These are phyloP conservation scores for Crambe crambe DNA, from an alignment of 37 sponge, comb jelly and placozoan genomes.

Conservation along the genomic window DNA sequence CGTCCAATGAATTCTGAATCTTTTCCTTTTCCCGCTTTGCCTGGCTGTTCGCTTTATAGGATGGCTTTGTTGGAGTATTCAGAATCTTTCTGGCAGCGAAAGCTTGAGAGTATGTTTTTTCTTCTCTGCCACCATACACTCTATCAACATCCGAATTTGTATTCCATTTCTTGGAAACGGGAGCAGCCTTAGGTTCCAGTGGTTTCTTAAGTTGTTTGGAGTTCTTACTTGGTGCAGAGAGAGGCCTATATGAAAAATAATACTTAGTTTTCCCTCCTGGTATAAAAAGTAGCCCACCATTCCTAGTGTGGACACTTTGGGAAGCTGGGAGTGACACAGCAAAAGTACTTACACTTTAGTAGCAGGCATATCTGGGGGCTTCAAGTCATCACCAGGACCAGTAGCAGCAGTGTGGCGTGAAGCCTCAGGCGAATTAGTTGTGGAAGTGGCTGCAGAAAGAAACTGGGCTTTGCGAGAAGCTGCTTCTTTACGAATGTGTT, in stretches of 20 bases:
- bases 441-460: conserved; percentile 15
- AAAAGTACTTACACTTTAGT: too few relatives aligned
- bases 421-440: conserved; percentile 36
- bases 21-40: background rate
- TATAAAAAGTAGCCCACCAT: too few relatives aligned
- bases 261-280: too few relatives aligned
- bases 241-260: background rate
- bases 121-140: background rate
- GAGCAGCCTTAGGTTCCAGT: background rate
- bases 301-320: too few relatives aligned
- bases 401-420: too few relatives aligned
- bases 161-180: background rate
- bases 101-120: conserved; percentile 10
- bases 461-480: conserved; percentile 57
- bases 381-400: too few relatives aligned
- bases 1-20: background rate
- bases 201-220: background rate
- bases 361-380: too few relatives aligned
- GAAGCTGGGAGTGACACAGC: too few relatives aligned
- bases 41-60: background rate
- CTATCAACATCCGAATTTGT: background rate
- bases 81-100: background rate
- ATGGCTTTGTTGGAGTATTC: background rate
- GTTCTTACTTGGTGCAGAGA: background rate
- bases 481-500: conserved; percentile 49